phyloP scores from a whole-genome alignment of 2,797 vertebrate genomes.

The Vultur gryphus region DNA sequence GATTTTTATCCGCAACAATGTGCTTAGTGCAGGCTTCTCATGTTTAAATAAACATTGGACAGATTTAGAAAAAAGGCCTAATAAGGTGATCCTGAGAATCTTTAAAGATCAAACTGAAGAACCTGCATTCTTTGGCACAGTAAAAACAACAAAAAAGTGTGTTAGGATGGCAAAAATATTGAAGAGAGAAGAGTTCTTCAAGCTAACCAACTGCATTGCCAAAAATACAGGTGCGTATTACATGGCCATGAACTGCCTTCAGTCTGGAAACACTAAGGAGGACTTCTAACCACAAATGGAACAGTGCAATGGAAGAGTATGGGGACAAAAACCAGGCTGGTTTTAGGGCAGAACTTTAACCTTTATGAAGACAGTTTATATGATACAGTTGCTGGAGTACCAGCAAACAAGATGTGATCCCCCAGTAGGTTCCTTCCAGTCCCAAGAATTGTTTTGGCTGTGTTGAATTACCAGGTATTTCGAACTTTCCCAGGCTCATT shows the following conservation, averaged over 20 bases:
- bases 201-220: not conserved
- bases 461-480: not conserved
- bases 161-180: not conserved
- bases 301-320: not conserved
- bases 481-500: not conserved
- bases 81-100: not conserved
- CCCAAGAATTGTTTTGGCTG: not conserved
- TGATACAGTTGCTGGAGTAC: not conserved
- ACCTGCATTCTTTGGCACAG: not conserved
- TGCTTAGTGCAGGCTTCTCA: not conserved
- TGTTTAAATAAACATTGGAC: not conserved
- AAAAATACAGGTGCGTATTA: not conserved
- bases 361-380: not conserved
- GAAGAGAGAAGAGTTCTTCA: not conserved
- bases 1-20: not conserved
- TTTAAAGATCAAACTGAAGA: not conserved
- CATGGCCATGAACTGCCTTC: not conserved
- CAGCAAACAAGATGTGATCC: not conserved
- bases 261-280: not conserved
- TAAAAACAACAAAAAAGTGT: not conserved
- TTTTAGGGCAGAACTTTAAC: not conserved
- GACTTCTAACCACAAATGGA: not conserved
- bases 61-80: not conserved
- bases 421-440: not conserved
- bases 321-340: not conserved